Percentiles rank a stretch among this genome's conserved stretches.
These are phyloP conservation scores for Anodontia alba DNA, from an alignment of 2,888 invertebrate species.

Conservation along the genomic window DNA sequence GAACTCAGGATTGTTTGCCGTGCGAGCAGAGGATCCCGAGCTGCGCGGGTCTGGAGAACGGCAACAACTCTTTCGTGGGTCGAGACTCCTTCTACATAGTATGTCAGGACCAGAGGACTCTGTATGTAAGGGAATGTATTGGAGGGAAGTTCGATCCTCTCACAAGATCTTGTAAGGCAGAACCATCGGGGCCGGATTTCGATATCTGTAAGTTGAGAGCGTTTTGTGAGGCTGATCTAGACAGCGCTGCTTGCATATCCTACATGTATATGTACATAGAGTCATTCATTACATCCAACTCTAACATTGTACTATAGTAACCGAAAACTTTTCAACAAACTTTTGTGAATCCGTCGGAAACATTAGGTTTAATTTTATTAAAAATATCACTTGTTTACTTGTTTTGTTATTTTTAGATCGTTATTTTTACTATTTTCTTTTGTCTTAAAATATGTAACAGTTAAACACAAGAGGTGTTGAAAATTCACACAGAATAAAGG, in stretches of 20 bases:
- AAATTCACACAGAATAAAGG: no score
- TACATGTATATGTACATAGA: no score
- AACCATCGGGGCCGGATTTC: slow-evolving; percentile 40
- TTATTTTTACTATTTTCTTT: no score
- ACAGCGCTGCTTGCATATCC: not conserved
- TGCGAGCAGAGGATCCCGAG: slow-evolving; percentile 67
- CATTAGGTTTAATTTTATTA: no score
- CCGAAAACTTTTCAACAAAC: no score
- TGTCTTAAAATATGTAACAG: no score
- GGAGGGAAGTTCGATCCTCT: slow-evolving; percentile 46
- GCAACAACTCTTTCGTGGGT: slow-evolving; percentile 60
- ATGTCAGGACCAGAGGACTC: slow-evolving; percentile 56
- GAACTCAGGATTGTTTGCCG: slow-evolving; percentile 50
- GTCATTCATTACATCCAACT: no score
- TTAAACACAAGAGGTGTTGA: no score
- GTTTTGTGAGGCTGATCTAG: not conserved
- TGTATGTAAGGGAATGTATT: slow-evolving; percentile 54
- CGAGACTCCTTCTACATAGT: slow-evolving; percentile 56
- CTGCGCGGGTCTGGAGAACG: slow-evolving; percentile 54
- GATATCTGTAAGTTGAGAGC: slow-evolving; percentile 43
- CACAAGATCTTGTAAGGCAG: slow-evolving; percentile 34
- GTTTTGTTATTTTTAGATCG: no score
- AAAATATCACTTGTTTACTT: no score
- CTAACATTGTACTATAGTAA: no score
- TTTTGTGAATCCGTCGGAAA: no score